Conservation (phyloP, 2,113 vertebrate species). For the Corvus moneduloides region DNA sequence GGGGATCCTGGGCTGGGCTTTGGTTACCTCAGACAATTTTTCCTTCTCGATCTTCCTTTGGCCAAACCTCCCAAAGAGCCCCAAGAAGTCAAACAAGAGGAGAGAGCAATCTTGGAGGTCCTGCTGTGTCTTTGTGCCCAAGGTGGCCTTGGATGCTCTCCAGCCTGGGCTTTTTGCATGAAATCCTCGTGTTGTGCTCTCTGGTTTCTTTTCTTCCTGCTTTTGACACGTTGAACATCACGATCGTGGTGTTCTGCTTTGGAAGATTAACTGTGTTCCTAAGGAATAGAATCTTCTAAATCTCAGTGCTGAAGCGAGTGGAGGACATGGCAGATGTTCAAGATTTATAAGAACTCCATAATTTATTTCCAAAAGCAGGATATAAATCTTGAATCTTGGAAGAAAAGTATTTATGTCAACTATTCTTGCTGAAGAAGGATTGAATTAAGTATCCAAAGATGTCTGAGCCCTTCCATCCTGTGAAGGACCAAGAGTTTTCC, state of each 20-base stretch:
- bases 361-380: background rate
- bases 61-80: background rate
- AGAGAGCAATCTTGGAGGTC: background rate
- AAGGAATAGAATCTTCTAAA: background rate
- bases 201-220: background rate
- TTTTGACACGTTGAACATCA: rapidly evolving
- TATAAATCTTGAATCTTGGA: background rate
- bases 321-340: background rate
- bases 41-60: background rate
- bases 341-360: background rate
- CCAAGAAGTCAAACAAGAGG: background rate
- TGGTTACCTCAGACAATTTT: background rate
- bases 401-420: background rate
- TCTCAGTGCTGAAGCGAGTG: background rate
- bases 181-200: background rate
- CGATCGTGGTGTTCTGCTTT: background rate
- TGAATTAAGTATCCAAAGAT: background rate
- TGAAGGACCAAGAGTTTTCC: background rate
- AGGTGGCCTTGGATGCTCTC: background rate
- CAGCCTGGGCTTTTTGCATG: background rate
- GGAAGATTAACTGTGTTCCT: background rate
- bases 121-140: background rate
- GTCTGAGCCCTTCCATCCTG: background rate
- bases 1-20: background rate
- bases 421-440: background rate